phyloP scores from a whole-genome alignment of 2,113 vertebrate genomes.

The Menura novaehollandiae region DNA sequence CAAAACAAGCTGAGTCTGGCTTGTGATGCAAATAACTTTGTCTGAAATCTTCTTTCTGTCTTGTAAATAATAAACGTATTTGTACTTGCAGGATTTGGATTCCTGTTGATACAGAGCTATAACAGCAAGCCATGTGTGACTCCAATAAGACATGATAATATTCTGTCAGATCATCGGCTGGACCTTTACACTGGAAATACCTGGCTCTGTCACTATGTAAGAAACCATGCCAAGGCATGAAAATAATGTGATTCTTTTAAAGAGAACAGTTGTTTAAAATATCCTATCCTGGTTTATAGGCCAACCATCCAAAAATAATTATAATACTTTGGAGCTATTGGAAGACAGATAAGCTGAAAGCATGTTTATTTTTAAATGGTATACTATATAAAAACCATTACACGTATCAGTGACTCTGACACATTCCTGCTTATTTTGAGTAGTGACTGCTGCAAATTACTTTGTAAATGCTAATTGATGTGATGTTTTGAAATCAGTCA shows the following conservation, averaged over 20 bases:
- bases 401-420: background rate
- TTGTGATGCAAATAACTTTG: constrained; percentile 1
- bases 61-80: background rate
- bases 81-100: constrained; percentile 9
- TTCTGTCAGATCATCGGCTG: constrained; percentile 48
- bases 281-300: background rate
- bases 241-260: constrained; percentile 31
- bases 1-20: background rate
- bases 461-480: background rate
- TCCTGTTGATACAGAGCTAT: background rate
- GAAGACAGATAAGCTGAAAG: background rate
- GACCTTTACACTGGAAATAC: constrained; percentile 46
- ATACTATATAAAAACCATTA: background rate
- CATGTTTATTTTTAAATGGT: constrained; percentile 1
- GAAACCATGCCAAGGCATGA: constrained; percentile 48
- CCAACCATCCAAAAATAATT: constrained; percentile 37
- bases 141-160: constrained; percentile 44
- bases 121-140: constrained; percentile 23
- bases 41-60: background rate
- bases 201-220: background rate
- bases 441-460: background rate
- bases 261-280: constrained; percentile 10
- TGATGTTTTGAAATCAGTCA: background rate
- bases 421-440: background rate
- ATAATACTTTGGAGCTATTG: background rate